phyloP scores from a whole-genome alignment of 1,140 invertebrate genomes.

The Steinernema feltiae region DNA sequence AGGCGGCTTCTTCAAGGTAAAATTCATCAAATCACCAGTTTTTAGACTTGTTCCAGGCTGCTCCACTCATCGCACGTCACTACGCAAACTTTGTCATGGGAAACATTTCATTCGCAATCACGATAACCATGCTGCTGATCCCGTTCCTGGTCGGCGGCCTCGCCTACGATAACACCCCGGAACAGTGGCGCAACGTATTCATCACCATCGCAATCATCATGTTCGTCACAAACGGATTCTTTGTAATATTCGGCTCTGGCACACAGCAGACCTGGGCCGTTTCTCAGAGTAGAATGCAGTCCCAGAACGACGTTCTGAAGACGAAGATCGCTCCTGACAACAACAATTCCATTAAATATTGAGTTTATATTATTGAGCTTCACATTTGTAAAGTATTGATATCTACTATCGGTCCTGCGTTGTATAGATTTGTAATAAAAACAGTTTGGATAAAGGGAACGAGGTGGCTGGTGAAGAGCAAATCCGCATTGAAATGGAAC shows the following conservation, averaged over 20 bases:
- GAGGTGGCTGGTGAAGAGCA: constrained; percentile 52
- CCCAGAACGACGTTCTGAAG: background rate
- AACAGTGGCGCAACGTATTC: constrained; percentile 52
- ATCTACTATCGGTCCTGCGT: too few relatives aligned
- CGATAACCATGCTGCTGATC: constrained; percentile 51
- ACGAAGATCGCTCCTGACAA: too few relatives aligned
- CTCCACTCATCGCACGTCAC: background rate
- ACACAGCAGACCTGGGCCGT: background rate
- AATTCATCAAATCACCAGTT: constrained; percentile 28
- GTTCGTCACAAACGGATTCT: constrained; percentile 12
- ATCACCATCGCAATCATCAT: constrained; percentile 41
- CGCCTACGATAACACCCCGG: constrained; percentile 41
- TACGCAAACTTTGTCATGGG: constrained; percentile 50
- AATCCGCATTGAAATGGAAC: constrained; percentile 50
- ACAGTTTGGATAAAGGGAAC: too few relatives aligned
- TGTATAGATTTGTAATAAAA: too few relatives aligned
- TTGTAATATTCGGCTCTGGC: background rate
- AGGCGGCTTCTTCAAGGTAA: constrained; percentile 57
- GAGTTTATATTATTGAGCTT: background rate
- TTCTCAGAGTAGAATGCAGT: background rate
- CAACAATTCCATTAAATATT: too few relatives aligned
- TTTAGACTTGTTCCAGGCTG: background rate
- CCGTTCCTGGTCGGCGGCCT: constrained; percentile 44
- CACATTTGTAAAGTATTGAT: background rate
- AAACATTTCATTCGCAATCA: constrained; percentile 50